phyloP scores from a whole-genome alignment of 2,888 invertebrate species.

The Seira sanloemensis region DNA sequence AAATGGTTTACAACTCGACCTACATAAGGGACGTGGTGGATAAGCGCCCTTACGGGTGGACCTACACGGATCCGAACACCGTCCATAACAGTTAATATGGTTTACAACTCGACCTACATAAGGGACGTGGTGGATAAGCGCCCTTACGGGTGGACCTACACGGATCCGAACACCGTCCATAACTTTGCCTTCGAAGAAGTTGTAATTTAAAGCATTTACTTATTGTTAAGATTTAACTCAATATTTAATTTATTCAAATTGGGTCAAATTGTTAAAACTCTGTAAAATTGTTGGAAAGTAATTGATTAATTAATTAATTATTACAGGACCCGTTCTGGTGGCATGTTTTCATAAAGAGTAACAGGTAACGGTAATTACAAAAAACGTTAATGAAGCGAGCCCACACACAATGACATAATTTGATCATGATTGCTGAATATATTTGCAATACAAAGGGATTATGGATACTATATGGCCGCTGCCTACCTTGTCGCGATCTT shows the following conservation, averaged over 20 bases:
- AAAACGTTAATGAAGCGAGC: no score
- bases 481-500: constrained; percentile 78
- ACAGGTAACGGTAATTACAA: constrained; percentile 78
- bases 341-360: constrained; percentile 77
- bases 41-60: constrained; percentile 14
- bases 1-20: background rate
- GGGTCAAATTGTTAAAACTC: constrained; percentile 75
- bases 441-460: no score
- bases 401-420: no score
- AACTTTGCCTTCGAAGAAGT: constrained; percentile 24
- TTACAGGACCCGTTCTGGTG: constrained; percentile 76
- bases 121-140: background rate
- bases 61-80: background rate
- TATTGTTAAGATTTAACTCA: constrained; percentile 9
- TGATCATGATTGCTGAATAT: no score
- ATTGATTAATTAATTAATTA: no score
- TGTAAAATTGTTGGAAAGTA: no score
- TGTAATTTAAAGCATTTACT: constrained; percentile 6
- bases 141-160: constrained; percentile 19
- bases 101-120: background rate
- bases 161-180: background rate
- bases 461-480: no score
- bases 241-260: no score
- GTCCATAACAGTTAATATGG: constrained; percentile 17
- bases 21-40: constrained; percentile 3